Evolutionary conservation across 92 coral and sea anemone genomes (phyloP), one percentile per base, ranked within the genome.

Genomic region (Bergia sp.): DNA sequence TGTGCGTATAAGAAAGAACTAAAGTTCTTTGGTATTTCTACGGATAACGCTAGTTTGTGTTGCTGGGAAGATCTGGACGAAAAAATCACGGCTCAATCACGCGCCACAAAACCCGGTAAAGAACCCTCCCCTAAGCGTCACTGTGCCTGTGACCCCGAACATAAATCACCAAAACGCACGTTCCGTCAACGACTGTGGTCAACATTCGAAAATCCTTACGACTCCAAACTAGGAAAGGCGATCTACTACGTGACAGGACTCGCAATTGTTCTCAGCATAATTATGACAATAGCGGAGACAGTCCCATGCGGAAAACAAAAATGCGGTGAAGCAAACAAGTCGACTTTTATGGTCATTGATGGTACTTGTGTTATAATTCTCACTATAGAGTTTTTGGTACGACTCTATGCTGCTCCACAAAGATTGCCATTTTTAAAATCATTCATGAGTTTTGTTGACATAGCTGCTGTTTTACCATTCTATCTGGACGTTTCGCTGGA

Each of bases 1-100:
- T 90, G 86, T 72, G 82, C 94, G 41, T 97, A 92, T 81, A 89
- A 97, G 82, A 98, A 97, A 58, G 99, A 97, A 75, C 92, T 97
- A 1, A 64, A 82, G 15, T 97, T 95, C 86, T 97, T 94, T 42
- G 92, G 96, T 13, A 94, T 97, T 77, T 93, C 99, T 1, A 81
- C 88, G 3, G 98, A 96, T 15, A 90, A 91, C n/a, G 80, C 96
- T 21, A 96, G 94, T 7, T 83, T 94, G 42, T 97, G 99, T 66
- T 97, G 99, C 64, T 96, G 88, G 85, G 98, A 96, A 85, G 99
- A 96, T 53, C 82, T 90, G 16, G 90, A 93, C 67, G 99, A 96
- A 15, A 83, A 39, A 67, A 16, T 42, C 6, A 43, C 69, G 53
- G n/a, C 64, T 6, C 77, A 83, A 13, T 67, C 87, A 37, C 77